These are phyloP conservation scores for Gymnoscopelus microlampas DNA, from an alignment of 2,797 vertebrate species.

Conservation along the genomic window DNA sequence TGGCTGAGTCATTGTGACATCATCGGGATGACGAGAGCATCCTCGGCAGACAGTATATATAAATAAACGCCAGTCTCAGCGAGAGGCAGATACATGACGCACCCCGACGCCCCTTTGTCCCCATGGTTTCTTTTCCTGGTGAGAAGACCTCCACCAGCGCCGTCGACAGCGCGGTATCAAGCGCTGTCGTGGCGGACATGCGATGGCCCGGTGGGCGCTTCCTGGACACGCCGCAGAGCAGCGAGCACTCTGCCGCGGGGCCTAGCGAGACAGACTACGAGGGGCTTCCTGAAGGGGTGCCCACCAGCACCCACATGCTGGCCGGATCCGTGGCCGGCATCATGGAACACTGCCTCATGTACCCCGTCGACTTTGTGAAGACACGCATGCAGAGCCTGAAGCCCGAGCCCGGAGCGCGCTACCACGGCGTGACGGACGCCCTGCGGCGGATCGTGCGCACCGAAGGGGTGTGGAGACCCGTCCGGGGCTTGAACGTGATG, in stretches of 20 bases:
- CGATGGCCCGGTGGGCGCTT: conserved; percentile 77
- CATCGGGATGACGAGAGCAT: no score
- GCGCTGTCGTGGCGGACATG: conserved; percentile 79
- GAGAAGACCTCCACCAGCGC: conserved; percentile 27
- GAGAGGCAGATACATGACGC: no score
- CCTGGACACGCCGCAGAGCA: conserved; percentile 54
- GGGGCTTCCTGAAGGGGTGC: conserved; percentile 88
- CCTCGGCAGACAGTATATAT: no score
- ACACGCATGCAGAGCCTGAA: conserved; percentile 97
- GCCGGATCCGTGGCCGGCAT: conserved; percentile 93
- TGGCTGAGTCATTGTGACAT: no score
- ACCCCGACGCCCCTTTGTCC: no score
- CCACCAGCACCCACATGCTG: conserved; percentile 94
- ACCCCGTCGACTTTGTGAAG: conserved; percentile 98
- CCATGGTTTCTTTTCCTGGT: conserved; percentile 73
- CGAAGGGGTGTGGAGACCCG: conserved; percentile 94
- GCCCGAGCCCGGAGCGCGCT: conserved; percentile 91
- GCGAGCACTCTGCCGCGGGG: conserved; percentile 26
- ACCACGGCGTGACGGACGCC: conserved; percentile 93
- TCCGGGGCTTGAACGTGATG: conserved; percentile 93
- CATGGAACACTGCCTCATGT: conserved; percentile 97
- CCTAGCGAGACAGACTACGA: conserved; percentile 87
- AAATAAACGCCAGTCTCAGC: no score
- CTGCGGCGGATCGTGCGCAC: conserved; percentile 91
- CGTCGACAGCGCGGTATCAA: conserved; percentile 4